Evolutionary conservation across 2,888 invertebrate genomes (phyloP).

Genomic region (Drosophila neotestacea): DNA sequence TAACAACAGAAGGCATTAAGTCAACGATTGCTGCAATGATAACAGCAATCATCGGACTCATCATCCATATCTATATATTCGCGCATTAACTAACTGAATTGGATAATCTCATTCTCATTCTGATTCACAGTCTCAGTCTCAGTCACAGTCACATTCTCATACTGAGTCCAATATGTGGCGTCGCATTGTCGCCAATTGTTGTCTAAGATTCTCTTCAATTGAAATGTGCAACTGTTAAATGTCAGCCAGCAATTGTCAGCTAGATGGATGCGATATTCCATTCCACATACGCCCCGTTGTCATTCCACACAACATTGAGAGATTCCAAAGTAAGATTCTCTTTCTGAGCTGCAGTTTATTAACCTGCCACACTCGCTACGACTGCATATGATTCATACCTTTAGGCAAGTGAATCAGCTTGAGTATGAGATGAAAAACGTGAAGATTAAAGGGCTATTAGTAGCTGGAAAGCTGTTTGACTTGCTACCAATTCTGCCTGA

Average conservation of each 20-base stretch:
- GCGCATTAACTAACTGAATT: slow-evolving; percentile 78
- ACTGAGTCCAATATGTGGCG: slow-evolving; percentile 46
- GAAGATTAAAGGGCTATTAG: slow-evolving; percentile 8
- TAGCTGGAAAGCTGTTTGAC: slow-evolving; percentile 31
- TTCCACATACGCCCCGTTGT: slow-evolving; percentile 66
- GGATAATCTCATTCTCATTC: slow-evolving; percentile 76
- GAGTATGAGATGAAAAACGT: slow-evolving; percentile 14
- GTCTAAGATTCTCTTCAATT: slow-evolving; percentile 75
- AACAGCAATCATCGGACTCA: slow-evolving; percentile 8
- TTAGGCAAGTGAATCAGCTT: slow-evolving; percentile 28
- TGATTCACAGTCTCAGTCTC: slow-evolving; percentile 12
- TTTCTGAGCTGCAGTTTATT: slow-evolving; percentile 49
- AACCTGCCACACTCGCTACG: slow-evolving; percentile 38
- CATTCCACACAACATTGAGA: slow-evolving; percentile 30
- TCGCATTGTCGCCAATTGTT: slow-evolving; percentile 60
- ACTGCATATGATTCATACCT: slow-evolving; percentile 43
- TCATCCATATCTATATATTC: slow-evolving; percentile 28
- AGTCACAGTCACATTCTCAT: slow-evolving; percentile 21
- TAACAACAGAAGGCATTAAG: slow-evolving; percentile 46
- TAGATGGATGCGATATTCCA: slow-evolving; percentile 73
- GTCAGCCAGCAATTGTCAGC: slow-evolving; percentile 80
- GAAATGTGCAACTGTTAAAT: slow-evolving; percentile 83
- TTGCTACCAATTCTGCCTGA: slow-evolving; percentile 8
- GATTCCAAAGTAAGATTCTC: slow-evolving; percentile 3
- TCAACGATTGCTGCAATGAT: slow-evolving; percentile 15